Evolutionary conservation across 2,113 vertebrate genomes (phyloP), one percentile per base, ranked within the genome.

Genomic region (Pandion haliaetus): DNA sequence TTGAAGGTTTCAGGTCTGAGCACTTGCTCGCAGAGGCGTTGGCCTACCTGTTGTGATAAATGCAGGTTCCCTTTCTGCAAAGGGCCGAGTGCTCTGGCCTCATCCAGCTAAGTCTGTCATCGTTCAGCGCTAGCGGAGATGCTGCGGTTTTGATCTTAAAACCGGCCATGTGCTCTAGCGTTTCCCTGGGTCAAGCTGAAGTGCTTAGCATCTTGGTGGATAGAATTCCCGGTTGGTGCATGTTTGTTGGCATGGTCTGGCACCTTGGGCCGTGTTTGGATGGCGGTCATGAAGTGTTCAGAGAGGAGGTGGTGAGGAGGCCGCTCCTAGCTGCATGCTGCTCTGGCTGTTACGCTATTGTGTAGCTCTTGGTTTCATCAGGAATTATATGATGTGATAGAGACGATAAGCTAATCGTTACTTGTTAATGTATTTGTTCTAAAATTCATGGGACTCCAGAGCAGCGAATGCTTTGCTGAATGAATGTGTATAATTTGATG

Each of bases 221-320:
- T 6, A 11, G 21, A 55, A 16, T 31, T 45, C 49, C 34, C 8
- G 7, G 47, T 26, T 11, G 23, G n/a, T 9, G 7, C 10, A 2
- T 8, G 18, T 4, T 29, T 29, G 2, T 6, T 2, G 9, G 29
- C 10, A 1, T 1, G 6, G 21, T 25, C 9, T 17, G 2, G 26
- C 8, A 2, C 8, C n/a, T 45, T 16, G n/a, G 31, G 31, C 12
- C 23, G 10, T 4, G 40, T 14, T 21, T 34, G 70, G 47, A 7
- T 8, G 31, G 20, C 18, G 59, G 50, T 12, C 28, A 3, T 2
- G 14, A 45, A 61, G 24, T 2, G 36, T 25, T 63, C 5, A 21
- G n/a, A 14, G 61, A n/a, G 81, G 6, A 28, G 52, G 52, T 29
- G 52, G 28, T 17, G 50, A 66, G 58, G 42, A 81, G 34, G 23